Evolutionary conservation across 2,888 invertebrate genomes (phyloP).

Genomic region (Nowickia ferox): DNA sequence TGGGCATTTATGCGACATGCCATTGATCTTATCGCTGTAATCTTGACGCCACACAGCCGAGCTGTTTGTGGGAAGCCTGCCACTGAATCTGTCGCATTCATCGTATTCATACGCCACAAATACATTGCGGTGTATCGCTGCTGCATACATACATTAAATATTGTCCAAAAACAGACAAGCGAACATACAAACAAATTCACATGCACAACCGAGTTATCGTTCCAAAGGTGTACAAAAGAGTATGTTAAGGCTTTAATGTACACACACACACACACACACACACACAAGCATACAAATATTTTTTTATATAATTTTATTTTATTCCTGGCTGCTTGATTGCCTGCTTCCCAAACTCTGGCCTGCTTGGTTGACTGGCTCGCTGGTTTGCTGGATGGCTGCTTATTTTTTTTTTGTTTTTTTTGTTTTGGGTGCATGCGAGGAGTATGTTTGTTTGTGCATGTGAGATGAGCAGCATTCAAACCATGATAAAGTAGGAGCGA

Average conservation of each 20-base stretch:
- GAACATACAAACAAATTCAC: neutral
- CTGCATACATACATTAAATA: conserved; percentile 35
- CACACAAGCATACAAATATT: neutral
- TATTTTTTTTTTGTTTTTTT: neutral
- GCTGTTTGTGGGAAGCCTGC: conserved; percentile 72
- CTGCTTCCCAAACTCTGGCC: conserved; percentile 54
- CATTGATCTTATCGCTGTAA: conserved; percentile 82
- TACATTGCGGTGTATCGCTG: no score
- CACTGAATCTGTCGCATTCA: conserved; percentile 72
- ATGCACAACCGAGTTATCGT: conserved; percentile 39
- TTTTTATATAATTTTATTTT: conserved; percentile 60
- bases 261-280: neutral
- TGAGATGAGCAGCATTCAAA: conserved; percentile 69
- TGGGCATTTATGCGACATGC: conserved; percentile 81
- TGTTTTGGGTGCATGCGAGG: conserved; percentile 62
- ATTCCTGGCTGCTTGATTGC: conserved; percentile 60
- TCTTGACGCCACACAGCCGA: conserved; percentile 81
- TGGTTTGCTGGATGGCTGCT: conserved; percentile 17
- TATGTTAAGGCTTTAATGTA: conserved; percentile 47
- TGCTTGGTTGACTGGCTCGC: conserved; percentile 33
- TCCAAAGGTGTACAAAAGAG: conserved; percentile 52
- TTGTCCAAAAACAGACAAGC: conserved; percentile 28
- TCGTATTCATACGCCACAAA: conserved; percentile 70
- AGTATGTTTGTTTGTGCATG: conserved; percentile 47
- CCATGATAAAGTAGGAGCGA: conserved; percentile 72